Evolutionary conservation across 2,113 vertebrate species (phyloP).

Genomic region (Cyphomyrus discorhynchus): DNA sequence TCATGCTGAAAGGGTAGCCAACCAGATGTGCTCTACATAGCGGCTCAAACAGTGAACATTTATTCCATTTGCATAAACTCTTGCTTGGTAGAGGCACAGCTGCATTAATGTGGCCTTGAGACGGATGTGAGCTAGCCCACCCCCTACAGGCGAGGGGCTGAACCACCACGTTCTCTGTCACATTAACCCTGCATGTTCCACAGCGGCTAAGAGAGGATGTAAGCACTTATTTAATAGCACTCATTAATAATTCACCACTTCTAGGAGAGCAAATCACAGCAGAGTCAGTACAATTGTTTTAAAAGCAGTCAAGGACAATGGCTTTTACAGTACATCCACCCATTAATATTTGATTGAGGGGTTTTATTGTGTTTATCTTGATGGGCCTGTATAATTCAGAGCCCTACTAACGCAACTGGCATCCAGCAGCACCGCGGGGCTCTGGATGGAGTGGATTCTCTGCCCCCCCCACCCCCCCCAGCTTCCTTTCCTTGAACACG

Average conservation of each 20-base stretch:
- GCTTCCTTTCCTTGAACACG: background rate
- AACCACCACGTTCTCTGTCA: background rate
- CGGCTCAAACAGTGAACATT: background rate
- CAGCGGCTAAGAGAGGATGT: conserved; percentile 8
- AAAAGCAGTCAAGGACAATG: conserved; percentile 25
- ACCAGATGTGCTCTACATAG: background rate
- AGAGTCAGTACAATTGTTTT: conserved; percentile 28
- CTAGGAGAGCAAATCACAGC: conserved; percentile 20
- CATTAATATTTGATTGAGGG: conserved; percentile 30
- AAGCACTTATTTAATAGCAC: conserved; percentile 29
- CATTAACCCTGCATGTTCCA: conserved; percentile 24
- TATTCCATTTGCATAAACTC: background rate
- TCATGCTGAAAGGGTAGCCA: background rate
- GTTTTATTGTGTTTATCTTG: conserved; percentile 30
- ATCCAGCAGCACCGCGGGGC: background rate
- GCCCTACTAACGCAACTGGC: background rate
- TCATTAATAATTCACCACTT: conserved; percentile 31
- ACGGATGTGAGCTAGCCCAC: background rate
- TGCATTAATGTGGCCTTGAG: background rate
- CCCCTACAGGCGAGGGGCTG: background rate
- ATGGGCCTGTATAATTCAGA: conserved; percentile 26
- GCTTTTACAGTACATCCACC: conserved; percentile 25
- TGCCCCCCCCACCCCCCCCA: background rate
- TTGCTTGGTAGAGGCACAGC: background rate
- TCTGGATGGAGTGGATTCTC: background rate